Evolutionary conservation across 1,140 invertebrate species (phyloP), one percentile per base, ranked within the genome.

Genomic region (Drosophila kepulauana): DNA sequence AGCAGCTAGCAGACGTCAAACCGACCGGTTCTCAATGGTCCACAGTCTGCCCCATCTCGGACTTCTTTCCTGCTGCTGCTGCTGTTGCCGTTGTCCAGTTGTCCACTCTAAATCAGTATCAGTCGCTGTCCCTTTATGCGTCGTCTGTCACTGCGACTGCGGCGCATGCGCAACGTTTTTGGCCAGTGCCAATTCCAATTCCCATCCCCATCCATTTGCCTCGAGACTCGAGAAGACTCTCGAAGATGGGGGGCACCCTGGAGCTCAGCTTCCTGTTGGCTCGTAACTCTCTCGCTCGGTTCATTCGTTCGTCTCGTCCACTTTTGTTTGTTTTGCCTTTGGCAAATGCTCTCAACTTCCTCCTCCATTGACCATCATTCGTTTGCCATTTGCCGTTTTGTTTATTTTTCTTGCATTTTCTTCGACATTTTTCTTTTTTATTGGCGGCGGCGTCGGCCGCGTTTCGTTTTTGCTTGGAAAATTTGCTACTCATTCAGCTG

Each of bases 401-500:
- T 62, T 59, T 30, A 51, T 54, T 65, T 71, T 35, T 71, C 58
- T 52, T 68, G 48, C 51, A 61, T 54, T 74, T 74, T 76, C 61
- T 51, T 49, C 20, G 30, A 62, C 71, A 51, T 67, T 62, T 75
- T 46, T 38, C 35, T 75, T 46, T 75, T 46, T 38, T 43, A 35
- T 45, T 74, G 51, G 30, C 43, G 43, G 41, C 41, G 16, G 10
- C n/a, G 10, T 45, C 46, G 62, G 62, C 57, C 56, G 56, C 58
- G 58, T 62, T 84, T 82, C 56, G 52, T 62, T 71, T 51, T 80
- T 65, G 70, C 15, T 46, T 61, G 51, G 52, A 79, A 87, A 88
- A 89, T 13, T 88, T 88, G 84, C 81, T 72, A 84, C 75, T 89
- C 82, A 73, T 64, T 64, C 57, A 75, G 78, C 63, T 72, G 78